Percentiles rank a stretch among this genome's conserved stretches.
phyloP scores from a whole-genome alignment of 2,113 vertebrate genomes.

The Nycticryphes semicollaris region DNA sequence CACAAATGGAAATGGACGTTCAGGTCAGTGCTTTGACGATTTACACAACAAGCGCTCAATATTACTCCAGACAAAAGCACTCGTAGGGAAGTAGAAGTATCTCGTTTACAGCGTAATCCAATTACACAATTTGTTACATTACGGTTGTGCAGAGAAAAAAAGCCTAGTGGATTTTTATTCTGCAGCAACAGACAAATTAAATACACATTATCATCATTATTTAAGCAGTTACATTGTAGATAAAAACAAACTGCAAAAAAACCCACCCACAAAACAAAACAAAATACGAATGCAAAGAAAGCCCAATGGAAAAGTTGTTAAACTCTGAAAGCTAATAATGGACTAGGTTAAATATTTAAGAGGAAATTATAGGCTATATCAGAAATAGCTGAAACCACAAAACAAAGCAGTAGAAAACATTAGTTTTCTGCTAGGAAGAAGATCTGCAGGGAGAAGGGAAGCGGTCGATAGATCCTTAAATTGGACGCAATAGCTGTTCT shows the following conservation, averaged over 20 bases:
- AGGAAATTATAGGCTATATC: slow-evolving; percentile 80
- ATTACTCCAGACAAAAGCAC: not conserved
- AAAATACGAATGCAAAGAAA: slow-evolving; percentile 55
- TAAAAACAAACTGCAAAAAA: slow-evolving; percentile 54
- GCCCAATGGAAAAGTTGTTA: slow-evolving; percentile 78
- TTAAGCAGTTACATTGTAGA: slow-evolving; percentile 45
- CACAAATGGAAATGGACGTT: slow-evolving; percentile 48
- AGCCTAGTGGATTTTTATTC: slow-evolving; percentile 34
- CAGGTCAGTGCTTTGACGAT: slow-evolving; percentile 26
- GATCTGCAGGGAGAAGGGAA: slow-evolving; percentile 83
- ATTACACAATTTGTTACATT: not conserved
- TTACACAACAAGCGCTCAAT: not conserved
- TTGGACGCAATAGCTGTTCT: slow-evolving; percentile 85
- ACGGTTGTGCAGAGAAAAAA: not conserved
- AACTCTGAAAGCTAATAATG: slow-evolving; percentile 90
- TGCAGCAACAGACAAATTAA: slow-evolving; percentile 65
- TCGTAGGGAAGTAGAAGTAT: not conserved
- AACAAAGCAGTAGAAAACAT: slow-evolving; percentile 80
- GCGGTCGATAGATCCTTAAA: slow-evolving; percentile 87
- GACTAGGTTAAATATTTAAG: slow-evolving; percentile 90
- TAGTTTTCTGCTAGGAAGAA: slow-evolving; percentile 77
- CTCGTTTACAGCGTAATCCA: not conserved
- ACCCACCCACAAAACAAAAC: not conserved
- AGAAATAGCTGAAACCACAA: slow-evolving; percentile 87
- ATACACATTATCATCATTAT: slow-evolving; percentile 46